Evolutionary conservation across 2,888 invertebrate species (phyloP).

Genomic region (Nomada fabriciana): DNA sequence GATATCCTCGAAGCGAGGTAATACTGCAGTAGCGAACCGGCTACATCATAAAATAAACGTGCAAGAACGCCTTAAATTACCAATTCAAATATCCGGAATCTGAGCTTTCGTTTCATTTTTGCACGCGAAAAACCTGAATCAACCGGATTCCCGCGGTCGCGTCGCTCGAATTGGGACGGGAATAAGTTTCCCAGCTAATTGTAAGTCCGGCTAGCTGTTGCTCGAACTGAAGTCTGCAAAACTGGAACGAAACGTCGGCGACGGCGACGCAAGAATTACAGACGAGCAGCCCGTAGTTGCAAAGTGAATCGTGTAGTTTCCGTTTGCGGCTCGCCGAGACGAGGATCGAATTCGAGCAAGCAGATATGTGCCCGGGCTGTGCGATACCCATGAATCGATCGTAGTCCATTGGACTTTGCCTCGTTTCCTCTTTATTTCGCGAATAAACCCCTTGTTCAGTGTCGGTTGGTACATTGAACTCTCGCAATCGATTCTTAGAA

Average conservation of each 20-base stretch:
- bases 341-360: slow-evolving; percentile 26
- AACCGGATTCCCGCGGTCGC: background rate
- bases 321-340: background rate
- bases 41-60: no score
- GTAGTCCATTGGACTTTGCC: slow-evolving; percentile 16
- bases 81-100: no score
- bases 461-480: slow-evolving; percentile 49
- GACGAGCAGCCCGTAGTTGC: background rate
- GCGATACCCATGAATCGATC: slow-evolving; percentile 25
- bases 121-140: background rate
- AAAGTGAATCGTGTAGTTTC: background rate
- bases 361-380: background rate
- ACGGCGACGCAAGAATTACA: slow-evolving; percentile 15
- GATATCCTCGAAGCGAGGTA: no score
- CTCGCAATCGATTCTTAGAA: slow-evolving; percentile 56
- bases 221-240: background rate
- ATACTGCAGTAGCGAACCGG: no score
- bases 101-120: no score
- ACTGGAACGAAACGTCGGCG: background rate
- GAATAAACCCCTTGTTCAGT: slow-evolving; percentile 27
- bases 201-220: background rate
- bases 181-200: background rate
- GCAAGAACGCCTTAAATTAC: no score
- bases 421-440: slow-evolving; percentile 31
- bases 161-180: background rate